Evolutionary conservation across 2,888 invertebrate species (phyloP).

Genomic region (Heliconius erato): DNA sequence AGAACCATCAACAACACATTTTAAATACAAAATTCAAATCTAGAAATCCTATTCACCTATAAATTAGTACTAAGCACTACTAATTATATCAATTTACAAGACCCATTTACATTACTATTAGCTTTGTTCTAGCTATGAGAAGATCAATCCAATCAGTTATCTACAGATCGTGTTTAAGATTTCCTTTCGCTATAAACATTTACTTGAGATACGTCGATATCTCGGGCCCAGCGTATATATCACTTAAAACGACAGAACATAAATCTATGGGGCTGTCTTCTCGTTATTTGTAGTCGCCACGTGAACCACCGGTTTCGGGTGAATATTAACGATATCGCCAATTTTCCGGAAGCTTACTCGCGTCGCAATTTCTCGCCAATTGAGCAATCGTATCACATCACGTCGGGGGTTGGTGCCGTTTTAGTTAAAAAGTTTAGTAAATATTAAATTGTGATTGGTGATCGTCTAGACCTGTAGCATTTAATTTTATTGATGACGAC

Average conservation of each 20-base stretch:
- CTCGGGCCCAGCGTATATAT: constrained; percentile 74
- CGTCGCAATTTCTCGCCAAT: constrained; percentile 86
- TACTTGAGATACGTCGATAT: constrained; percentile 73
- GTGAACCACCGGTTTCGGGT: constrained; percentile 83
- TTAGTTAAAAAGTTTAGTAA: constrained; percentile 50
- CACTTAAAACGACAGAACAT: constrained; percentile 83
- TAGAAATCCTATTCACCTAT: not conserved
- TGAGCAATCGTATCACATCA: constrained; percentile 82
- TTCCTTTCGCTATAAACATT: constrained; percentile 64
- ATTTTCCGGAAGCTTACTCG: constrained; percentile 84
- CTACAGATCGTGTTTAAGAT: constrained; percentile 56
- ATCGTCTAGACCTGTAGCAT: constrained; percentile 19
- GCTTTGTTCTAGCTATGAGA: constrained; percentile 16
- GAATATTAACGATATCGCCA: constrained; percentile 86
- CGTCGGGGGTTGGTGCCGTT: constrained; percentile 64
- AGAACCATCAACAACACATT: not conserved
- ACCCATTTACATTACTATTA: not conserved
- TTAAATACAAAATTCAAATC: not conserved
- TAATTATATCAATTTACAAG: constrained; percentile 1
- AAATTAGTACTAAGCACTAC: not conserved
- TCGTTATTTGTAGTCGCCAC: constrained; percentile 85
- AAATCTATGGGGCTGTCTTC: constrained; percentile 82
- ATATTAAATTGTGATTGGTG: constrained; percentile 39
- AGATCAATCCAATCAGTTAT: constrained; percentile 33
- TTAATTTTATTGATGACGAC: not conserved